phyloP scores from a whole-genome alignment of 2,113 vertebrate genomes.

The Illadopsis cleaveri region DNA sequence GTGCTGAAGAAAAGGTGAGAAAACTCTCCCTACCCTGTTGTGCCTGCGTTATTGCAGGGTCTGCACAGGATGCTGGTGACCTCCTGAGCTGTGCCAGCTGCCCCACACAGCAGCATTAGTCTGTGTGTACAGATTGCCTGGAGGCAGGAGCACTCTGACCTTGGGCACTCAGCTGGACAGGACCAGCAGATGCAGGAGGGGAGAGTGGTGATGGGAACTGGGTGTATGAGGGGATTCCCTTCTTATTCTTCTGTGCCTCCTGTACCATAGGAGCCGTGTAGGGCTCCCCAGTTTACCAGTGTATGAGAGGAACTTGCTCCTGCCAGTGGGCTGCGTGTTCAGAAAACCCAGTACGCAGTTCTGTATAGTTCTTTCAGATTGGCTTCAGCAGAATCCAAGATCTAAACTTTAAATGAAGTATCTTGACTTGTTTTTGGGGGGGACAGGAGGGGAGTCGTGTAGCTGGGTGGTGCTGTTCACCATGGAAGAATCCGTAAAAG shows the following conservation, averaged over 20 bases:
- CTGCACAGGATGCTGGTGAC: neutral
- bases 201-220: neutral
- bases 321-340: neutral
- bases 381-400: neutral
- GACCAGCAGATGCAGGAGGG: neutral
- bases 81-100: neutral
- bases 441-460: neutral
- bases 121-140: neutral
- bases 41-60: neutral
- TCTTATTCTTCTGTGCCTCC: neutral
- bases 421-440: neutral
- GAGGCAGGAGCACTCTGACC: neutral
- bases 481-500: neutral
- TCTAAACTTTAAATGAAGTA: neutral
- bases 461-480: neutral
- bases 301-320: neutral
- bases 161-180: neutral
- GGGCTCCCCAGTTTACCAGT: neutral
- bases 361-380: neutral
- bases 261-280: neutral
- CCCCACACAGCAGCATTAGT: accelerated
- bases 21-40: neutral
- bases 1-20: neutral
- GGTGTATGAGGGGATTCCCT: neutral
- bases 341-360: neutral